Evolutionary conservation across 2,888 invertebrate genomes (phyloP).

Genomic region (Brenthis ino): DNA sequence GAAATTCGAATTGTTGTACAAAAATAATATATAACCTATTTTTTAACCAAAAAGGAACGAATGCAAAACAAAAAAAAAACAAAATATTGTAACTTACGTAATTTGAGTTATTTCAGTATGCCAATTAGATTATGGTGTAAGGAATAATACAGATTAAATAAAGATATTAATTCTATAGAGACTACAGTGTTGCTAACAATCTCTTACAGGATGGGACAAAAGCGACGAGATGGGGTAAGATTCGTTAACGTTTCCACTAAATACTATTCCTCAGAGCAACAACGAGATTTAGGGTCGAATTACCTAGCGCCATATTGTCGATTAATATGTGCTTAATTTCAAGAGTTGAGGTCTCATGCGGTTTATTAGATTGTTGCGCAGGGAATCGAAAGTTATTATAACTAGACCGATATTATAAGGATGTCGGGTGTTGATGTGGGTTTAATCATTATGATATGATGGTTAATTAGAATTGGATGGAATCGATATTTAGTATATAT

Average conservation of each 20-base stretch:
- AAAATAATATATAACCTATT: too few relatives aligned
- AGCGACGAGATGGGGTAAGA: constrained; percentile 17
- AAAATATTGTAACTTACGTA: not conserved
- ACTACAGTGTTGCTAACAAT: constrained; percentile 19
- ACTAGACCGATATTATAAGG: constrained; percentile 10
- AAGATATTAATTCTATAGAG: constrained; percentile 14
- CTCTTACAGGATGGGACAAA: constrained; percentile 20
- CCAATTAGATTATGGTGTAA: not conserved
- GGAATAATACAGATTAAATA: not conserved
- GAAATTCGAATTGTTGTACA: too few relatives aligned
- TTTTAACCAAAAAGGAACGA: too few relatives aligned
- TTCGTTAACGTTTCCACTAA: constrained; percentile 28
- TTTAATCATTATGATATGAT: not conserved
- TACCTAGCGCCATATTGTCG: constrained; percentile 33
- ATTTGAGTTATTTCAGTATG: not conserved
- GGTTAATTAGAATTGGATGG: not conserved
- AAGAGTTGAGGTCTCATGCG: constrained; percentile 22
- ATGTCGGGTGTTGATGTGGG: not conserved
- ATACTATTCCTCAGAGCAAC: constrained; percentile 25
- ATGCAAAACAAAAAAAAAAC: too few relatives aligned
- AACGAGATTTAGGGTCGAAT: constrained; percentile 27
- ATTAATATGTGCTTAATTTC: constrained; percentile 31
- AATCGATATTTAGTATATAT: too few relatives aligned
- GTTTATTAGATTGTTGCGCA: constrained; percentile 26
- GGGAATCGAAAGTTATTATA: constrained; percentile 31